Conservation (phyloP, 2,888 invertebrate species). For the Geotrupes spiniger region DNA sequence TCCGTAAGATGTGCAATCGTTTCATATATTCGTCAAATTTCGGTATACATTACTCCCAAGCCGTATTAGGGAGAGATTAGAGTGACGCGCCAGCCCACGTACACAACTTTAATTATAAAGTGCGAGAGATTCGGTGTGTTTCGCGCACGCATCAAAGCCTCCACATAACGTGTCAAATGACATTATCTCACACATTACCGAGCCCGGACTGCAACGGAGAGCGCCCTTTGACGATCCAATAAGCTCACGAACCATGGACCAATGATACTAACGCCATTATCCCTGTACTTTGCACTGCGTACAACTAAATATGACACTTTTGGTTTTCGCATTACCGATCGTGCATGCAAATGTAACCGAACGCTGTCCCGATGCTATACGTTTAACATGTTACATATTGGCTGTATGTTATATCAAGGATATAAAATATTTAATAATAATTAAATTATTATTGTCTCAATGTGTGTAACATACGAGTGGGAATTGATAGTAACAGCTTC, state of each 20-base stretch:
- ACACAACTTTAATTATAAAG: constrained; percentile 16
- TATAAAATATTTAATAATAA: too few species aligned
- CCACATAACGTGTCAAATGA: constrained; percentile 13
- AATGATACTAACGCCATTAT: constrained; percentile 30
- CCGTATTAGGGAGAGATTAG: constrained; percentile 11
- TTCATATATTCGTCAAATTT: too few species aligned
- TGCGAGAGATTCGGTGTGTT: constrained; percentile 5
- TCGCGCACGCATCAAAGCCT: constrained; percentile 10
- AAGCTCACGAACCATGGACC: constrained; percentile 29
- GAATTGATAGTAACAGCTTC: too few species aligned
- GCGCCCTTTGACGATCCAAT: constrained; percentile 32
- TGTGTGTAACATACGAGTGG: too few species aligned
- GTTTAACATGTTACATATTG: too few species aligned
- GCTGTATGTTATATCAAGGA: too few species aligned
- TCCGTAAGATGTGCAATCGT: too few species aligned
- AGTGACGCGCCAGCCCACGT: constrained; percentile 2
- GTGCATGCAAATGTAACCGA: too few species aligned
- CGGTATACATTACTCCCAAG: not conserved
- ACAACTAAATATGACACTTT: not conserved
- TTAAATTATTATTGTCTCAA: too few species aligned
- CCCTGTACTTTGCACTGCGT: constrained; percentile 22
- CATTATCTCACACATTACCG: constrained; percentile 12
- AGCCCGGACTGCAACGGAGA: constrained; percentile 21
- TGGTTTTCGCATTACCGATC: too few species aligned
- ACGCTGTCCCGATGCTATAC: too few species aligned